Conservation (phyloP, 92 coral and sea anemone species). For the Nematostella vectensis region DNA sequence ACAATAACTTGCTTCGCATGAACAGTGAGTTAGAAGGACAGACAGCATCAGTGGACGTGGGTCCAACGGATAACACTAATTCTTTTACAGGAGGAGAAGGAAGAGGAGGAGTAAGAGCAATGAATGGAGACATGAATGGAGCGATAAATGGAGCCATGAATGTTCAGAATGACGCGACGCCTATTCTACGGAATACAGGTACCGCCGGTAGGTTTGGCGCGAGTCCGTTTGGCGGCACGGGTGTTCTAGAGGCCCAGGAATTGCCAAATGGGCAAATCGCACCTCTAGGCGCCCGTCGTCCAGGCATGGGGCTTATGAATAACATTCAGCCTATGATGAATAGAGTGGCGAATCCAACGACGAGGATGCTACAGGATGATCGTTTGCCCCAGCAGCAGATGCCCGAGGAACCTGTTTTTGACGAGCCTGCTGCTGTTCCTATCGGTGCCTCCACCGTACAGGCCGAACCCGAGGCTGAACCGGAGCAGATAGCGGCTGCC, state of each 20-base stretch:
- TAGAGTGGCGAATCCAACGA: conserved; percentile 13
- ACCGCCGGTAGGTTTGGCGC: conserved; percentile 2
- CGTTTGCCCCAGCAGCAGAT: not conserved
- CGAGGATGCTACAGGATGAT: conserved; percentile 15
- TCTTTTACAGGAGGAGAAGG: not conserved
- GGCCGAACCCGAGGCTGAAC: not conserved
- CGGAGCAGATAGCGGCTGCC: conserved; percentile 3
- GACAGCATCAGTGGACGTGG: conserved; percentile 13
- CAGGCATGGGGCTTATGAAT: conserved; percentile 1
- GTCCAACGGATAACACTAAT: not conserved
- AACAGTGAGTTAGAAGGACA: conserved; percentile 41
- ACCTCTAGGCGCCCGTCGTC: conserved; percentile 7
- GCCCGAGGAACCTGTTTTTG: not conserved
- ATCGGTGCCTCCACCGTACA: not conserved
- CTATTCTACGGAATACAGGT: not conserved
- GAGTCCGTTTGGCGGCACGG: conserved; percentile 1
- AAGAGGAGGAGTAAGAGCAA: too few species aligned
- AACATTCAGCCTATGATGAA: conserved; percentile 13
- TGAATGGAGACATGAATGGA: too few species aligned
- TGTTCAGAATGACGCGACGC: not conserved
- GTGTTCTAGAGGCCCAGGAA: conserved; percentile 30
- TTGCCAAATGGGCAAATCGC: conserved; percentile 31
- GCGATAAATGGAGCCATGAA: too few species aligned
- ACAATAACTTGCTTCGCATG: conserved; percentile 38
- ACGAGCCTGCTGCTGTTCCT: conserved; percentile 1